Evolutionary conservation across 2,888 invertebrate genomes (phyloP).

Genomic region (Rhyacophila evoluta): DNA sequence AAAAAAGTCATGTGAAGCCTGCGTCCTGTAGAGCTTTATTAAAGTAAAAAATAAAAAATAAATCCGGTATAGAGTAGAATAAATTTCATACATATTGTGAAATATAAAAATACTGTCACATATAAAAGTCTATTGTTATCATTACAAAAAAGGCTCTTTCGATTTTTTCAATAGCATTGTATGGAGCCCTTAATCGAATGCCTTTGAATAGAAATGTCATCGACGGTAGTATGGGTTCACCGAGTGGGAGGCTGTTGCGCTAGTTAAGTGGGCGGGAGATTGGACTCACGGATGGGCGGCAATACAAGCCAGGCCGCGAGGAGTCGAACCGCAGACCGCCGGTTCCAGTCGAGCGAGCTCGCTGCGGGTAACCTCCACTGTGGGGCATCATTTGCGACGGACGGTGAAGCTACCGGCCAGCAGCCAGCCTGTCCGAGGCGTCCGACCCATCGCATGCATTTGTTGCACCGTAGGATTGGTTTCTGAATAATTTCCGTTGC

Average conservation of each 20-base stretch:
- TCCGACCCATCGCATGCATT: neutral
- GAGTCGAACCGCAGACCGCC: constrained; percentile 40
- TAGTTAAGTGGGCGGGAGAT: constrained; percentile 24
- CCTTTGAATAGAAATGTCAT: constrained; percentile 22
- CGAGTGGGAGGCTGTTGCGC: constrained; percentile 6
- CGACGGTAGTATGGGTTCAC: neutral
- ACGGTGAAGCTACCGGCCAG: neutral
- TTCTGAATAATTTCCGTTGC: constrained; percentile 20
- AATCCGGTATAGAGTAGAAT: too few relatives aligned
- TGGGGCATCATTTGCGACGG: constrained; percentile 23
- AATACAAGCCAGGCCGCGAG: constrained; percentile 9
- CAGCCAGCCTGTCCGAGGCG: neutral
- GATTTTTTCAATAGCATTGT: neutral
- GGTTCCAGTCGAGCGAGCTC: constrained; percentile 30
- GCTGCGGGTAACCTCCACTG: constrained; percentile 35
- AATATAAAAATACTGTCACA: neutral
- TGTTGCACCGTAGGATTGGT: constrained; percentile 6
- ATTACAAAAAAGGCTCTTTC: neutral
- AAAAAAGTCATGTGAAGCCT: too few relatives aligned
- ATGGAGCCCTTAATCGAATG: neutral
- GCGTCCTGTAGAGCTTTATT: too few relatives aligned
- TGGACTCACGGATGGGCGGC: constrained; percentile 24
- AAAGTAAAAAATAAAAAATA: too few relatives aligned
- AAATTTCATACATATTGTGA: neutral
- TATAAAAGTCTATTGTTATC: neutral